phyloP scores from a whole-genome alignment of 1,140 invertebrate genomes.

The Zeugodacus cucurbitae region DNA sequence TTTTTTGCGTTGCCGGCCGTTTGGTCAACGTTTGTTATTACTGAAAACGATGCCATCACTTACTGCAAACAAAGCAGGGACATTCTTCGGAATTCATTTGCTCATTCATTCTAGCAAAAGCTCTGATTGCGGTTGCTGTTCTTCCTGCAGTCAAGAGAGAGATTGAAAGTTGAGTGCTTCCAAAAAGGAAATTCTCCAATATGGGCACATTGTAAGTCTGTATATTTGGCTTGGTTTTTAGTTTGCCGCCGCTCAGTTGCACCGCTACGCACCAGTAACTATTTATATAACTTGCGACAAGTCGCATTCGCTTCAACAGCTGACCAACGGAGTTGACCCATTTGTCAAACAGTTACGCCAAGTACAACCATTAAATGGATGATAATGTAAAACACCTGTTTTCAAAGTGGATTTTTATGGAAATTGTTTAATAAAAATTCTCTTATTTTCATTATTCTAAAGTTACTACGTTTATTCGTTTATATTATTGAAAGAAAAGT shows the following conservation, averaged over 20 bases:
- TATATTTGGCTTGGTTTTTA: neutral
- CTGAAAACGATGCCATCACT: neutral
- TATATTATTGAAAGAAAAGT: neutral
- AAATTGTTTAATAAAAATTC: neutral
- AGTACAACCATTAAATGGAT: neutral
- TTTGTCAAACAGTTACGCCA: neutral
- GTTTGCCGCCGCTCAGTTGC: neutral
- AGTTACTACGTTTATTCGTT: neutral
- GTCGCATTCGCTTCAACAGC: neutral
- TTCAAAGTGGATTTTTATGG: neutral
- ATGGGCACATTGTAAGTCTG: neutral
- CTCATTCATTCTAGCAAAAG: neutral
- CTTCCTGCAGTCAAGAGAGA: neutral
- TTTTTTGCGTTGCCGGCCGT: neutral
- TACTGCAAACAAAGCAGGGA: neutral
- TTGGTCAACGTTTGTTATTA: neutral
- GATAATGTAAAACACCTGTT: neutral
- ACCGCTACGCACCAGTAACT: neutral
- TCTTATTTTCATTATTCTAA: neutral
- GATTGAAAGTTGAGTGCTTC: neutral
- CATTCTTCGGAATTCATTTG: neutral
- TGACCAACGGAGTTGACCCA: neutral
- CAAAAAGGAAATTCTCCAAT: neutral
- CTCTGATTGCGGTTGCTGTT: neutral
- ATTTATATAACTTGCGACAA: too few species aligned